Conservation (phyloP, 2,888 invertebrate genomes). For the Antheraea assamensis region DNA sequence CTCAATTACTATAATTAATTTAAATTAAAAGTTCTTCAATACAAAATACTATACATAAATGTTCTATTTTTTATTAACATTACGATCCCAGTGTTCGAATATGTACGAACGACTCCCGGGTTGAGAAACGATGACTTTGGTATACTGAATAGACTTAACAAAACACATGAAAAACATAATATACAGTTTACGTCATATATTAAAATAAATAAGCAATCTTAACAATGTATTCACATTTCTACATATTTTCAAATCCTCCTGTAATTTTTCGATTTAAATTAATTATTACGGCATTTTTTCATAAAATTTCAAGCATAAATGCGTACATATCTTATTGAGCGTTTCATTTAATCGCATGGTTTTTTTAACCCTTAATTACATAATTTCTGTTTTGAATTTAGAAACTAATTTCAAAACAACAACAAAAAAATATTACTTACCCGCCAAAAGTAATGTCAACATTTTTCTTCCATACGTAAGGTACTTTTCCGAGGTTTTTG, state of each 20-base stretch:
- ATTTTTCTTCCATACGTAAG: too few relatives aligned
- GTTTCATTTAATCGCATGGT: not conserved
- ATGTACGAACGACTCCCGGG: not conserved
- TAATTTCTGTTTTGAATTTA: too few relatives aligned
- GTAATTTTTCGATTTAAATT: not conserved
- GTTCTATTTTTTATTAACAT: not conserved
- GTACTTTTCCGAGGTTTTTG: too few relatives aligned
- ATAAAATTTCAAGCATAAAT: not conserved
- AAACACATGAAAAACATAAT: not conserved
- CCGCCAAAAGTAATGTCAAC: too few relatives aligned
- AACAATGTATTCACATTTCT: not conserved
- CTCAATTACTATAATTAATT: too few relatives aligned
- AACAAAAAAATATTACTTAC: too few relatives aligned
- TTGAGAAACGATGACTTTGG: not conserved
- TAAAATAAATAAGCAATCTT: slow-evolving; percentile 2
- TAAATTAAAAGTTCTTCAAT: not conserved
- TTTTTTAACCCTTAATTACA: too few relatives aligned
- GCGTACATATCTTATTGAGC: not conserved
- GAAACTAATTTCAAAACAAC: too few relatives aligned
- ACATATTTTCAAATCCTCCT: slow-evolving; percentile 2
- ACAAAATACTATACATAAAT: not conserved
- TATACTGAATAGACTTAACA: not conserved
- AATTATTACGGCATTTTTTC: not conserved
- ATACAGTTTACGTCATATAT: not conserved
- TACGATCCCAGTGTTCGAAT: too few relatives aligned